These are phyloP conservation scores for Trinorchestia longiramus DNA, from an alignment of 1,140 invertebrate species.

Conservation along the genomic window DNA sequence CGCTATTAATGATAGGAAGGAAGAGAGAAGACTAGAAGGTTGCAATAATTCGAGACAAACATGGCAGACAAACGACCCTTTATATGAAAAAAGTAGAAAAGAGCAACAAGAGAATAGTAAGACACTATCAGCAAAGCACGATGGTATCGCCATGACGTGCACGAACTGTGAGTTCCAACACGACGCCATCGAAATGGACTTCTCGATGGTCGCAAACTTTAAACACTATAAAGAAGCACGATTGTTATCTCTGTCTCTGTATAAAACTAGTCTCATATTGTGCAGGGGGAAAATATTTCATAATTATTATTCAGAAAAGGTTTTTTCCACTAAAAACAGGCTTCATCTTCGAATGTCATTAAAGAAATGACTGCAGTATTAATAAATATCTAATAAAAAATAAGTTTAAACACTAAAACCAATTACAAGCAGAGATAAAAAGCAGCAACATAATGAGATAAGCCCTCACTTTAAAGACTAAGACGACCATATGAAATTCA, in stretches of 20 bases:
- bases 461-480: no score
- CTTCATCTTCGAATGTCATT: no score
- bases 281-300: not conserved
- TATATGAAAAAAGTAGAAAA: not conserved
- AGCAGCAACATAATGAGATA: no score
- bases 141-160: slow-evolving; percentile 45
- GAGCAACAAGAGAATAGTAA: not conserved
- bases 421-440: no score
- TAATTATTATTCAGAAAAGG: no score
- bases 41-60: not conserved
- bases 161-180: slow-evolving; percentile 7
- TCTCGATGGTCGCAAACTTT: not conserved
- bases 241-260: not conserved
- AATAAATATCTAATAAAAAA: no score
- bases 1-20: not conserved
- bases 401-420: no score
- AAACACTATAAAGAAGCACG: not conserved
- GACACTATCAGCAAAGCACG: slow-evolving; percentile 37
- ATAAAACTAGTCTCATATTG: not conserved
- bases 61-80: not conserved
- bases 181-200: not conserved
- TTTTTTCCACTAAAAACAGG: no score
- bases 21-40: not conserved
- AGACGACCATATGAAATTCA: no score
- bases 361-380: no score